phyloP scores from a whole-genome alignment of 2,797 vertebrate species.

The Etheostoma nigrum region DNA sequence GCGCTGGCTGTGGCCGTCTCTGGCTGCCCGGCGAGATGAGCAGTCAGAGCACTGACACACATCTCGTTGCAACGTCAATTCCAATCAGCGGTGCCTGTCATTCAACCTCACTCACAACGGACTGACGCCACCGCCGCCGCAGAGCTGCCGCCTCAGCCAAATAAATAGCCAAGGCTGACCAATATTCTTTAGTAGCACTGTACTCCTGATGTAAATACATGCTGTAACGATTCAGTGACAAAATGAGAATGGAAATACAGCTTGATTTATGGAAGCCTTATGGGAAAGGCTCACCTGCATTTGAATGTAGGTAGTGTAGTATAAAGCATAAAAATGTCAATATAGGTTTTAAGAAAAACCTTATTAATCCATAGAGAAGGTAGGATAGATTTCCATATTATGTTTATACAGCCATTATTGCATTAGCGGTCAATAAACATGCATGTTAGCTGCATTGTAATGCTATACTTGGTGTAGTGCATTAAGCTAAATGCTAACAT shows the following conservation, averaged over 20 bases:
- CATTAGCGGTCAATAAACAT: background rate
- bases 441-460: background rate
- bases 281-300: slow-evolving; percentile 12
- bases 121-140: slow-evolving; percentile 53
- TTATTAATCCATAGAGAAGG: slow-evolving; percentile 5
- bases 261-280: slow-evolving; percentile 5
- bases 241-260: slow-evolving; percentile 35
- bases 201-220: slow-evolving; percentile 28
- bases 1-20: slow-evolving; percentile 70
- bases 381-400: slow-evolving; percentile 9
- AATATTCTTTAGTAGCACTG: slow-evolving; percentile 48
- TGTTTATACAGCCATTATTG: slow-evolving; percentile 7
- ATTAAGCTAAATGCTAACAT: background rate
- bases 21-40: slow-evolving; percentile 81
- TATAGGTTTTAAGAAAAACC: background rate
- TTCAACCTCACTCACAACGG: slow-evolving; percentile 64
- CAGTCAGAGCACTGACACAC: slow-evolving; percentile 83
- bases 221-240: slow-evolving; percentile 20
- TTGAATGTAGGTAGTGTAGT: slow-evolving; percentile 4
- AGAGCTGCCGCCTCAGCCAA: slow-evolving; percentile 67
- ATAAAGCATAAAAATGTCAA: background rate
- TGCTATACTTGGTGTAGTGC: background rate
- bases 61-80: slow-evolving; percentile 84
- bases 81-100: slow-evolving; percentile 83
- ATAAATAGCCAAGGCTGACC: slow-evolving; percentile 62